Percentiles rank a stretch among this genome's conserved stretches.
Conservation (phyloP, 2,888 invertebrate species). For the Cordilura impudica region DNA sequence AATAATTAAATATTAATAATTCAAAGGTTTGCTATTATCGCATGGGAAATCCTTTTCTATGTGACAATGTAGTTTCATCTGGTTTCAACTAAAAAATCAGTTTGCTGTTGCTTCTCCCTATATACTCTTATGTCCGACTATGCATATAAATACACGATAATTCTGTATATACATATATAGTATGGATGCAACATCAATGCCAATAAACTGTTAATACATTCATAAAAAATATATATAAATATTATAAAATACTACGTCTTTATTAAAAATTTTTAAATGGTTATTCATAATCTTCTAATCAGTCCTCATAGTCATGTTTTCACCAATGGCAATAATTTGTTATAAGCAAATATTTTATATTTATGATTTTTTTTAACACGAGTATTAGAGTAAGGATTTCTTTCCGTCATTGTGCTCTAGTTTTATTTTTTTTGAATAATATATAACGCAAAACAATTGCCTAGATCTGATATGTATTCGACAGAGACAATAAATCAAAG, state of each 20-base stretch:
- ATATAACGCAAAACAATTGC: not conserved
- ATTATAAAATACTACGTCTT: slow-evolving; percentile 7
- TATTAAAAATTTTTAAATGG: slow-evolving; percentile 19
- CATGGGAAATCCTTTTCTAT: not conserved
- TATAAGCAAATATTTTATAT: not conserved
- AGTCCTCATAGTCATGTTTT: slow-evolving; percentile 2
- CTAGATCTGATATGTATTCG: not conserved
- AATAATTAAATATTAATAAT: no score
- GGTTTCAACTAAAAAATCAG: not conserved
- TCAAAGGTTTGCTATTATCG: no score
- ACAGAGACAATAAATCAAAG: slow-evolving; percentile 27
- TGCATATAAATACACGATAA: no score
- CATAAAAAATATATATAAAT: not conserved
- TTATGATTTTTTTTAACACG: slow-evolving; percentile 1
- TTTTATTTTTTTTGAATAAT: slow-evolving; percentile 22
- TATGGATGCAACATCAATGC: slow-evolving; percentile 16
- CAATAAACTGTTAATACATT: slow-evolving; percentile 31
- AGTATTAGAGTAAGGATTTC: slow-evolving; percentile 17
- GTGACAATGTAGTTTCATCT: not conserved
- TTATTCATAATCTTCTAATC: slow-evolving; percentile 17
- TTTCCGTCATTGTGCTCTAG: slow-evolving; percentile 18
- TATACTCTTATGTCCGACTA: no score
- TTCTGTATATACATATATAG: not conserved
- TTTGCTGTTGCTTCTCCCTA: no score
- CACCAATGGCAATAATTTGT: slow-evolving; percentile 4